Evolutionary conservation across 2,888 invertebrate genomes (phyloP), one percentile per base, ranked within the genome.

Genomic region (Salticus scenicus): DNA sequence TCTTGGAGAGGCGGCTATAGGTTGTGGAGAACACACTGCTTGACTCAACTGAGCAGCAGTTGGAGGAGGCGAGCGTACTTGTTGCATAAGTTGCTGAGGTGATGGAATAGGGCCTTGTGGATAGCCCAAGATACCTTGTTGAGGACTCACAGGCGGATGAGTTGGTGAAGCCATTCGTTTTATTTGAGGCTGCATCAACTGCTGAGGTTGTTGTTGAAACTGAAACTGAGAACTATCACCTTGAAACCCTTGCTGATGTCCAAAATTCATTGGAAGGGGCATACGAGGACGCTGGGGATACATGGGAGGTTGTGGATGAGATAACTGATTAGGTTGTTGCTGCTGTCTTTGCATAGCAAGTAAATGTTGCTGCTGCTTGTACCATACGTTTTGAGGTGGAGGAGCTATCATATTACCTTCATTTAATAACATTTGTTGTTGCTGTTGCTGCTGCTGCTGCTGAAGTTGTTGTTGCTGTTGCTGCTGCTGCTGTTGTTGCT

Each of bases 11-110:
- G 95, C 94, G 24, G 95, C 94, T 89, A 94, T 95, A 67, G 95
- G 95, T 91, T 95, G 95, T 1, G 95, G 95, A 88, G 95, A 95
- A 87, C 95, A 93, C 87, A 95, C 92, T 76, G 91, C 90, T 87
- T 91, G 91, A 82, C 91, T 90, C 85, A 92, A 89, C 57, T 90
- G 89, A 94, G 80, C 89, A 64, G 95, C 75, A n/a, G 79, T 84
- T 5, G 88, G 95, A 70, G 95, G 95, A 88, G 96, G 96, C 89
- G 96, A 95, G 70, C 96, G 94, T 89, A 96, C 95, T 90, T 95
- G 94, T 91, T 96, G 95, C 94, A 96, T 95, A 91, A 96, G 93
- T 88, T 91, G 91, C 41, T 88, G 95, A 94, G 90, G 93, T 90
- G 88, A 87, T 33, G 95, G 95, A 42, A 93, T 94, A 1, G 94